Conservation (phyloP, 1,140 invertebrate genomes). For the Campoletis sonorensis region DNA sequence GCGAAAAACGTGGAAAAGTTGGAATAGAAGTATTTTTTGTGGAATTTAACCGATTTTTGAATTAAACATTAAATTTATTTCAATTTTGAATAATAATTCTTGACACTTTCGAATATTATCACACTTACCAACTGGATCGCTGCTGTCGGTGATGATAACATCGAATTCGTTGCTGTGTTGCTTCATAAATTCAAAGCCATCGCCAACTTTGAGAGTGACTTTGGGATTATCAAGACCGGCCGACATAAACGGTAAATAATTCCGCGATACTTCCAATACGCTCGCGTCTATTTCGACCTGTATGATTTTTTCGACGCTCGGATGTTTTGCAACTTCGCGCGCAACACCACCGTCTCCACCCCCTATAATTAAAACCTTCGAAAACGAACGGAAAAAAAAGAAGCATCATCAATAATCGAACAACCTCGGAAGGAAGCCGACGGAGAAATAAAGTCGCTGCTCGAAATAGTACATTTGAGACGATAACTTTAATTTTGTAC, state of each 20-base stretch:
- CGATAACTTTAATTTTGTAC: too few relatives aligned
- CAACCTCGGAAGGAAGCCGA: too few relatives aligned
- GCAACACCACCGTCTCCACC: slow-evolving; percentile 98
- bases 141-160: slow-evolving; percentile 99
- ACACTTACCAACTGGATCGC: slow-evolving; percentile 90
- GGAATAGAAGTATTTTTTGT: too few relatives aligned
- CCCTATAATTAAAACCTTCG: slow-evolving; percentile 93
- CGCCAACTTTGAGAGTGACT: slow-evolving; percentile 89
- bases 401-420: too few relatives aligned
- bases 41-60: too few relatives aligned
- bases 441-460: too few relatives aligned
- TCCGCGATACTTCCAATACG: slow-evolving; percentile 95
- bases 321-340: slow-evolving; percentile 96
- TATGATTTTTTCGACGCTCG: slow-evolving; percentile 87
- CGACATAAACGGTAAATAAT: slow-evolving; percentile 94
- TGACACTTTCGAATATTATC: too few relatives aligned
- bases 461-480: too few relatives aligned
- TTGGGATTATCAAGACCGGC: slow-evolving; percentile 90
- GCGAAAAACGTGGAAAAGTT: too few relatives aligned
- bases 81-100: too few relatives aligned
- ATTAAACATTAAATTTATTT: too few relatives aligned
- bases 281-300: slow-evolving; percentile 95
- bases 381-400: too few relatives aligned
- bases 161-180: slow-evolving; percentile 92
- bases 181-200: slow-evolving; percentile 97